These are phyloP conservation scores for Mormyrus hasselquistii DNA, from an alignment of 2,797 vertebrate species.

Conservation along the genomic window DNA sequence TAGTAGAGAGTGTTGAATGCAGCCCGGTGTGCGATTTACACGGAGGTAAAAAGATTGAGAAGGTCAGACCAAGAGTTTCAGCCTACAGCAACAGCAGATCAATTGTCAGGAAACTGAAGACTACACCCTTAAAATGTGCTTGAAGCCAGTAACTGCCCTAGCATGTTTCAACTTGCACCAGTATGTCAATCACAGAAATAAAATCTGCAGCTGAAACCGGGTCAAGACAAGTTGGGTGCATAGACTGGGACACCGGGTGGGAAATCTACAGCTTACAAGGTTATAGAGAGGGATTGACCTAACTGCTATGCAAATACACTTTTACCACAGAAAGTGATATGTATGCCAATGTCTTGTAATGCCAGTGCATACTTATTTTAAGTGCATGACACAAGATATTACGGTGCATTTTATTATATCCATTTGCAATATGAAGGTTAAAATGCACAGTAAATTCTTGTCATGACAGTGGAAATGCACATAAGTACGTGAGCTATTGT, in stretches of 20 bases:
- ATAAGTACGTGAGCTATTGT: background rate
- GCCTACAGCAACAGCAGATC: background rate
- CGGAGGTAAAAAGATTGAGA: background rate
- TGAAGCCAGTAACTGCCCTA: background rate
- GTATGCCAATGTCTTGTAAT: background rate
- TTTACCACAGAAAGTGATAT: background rate
- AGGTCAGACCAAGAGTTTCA: background rate
- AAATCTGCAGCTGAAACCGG: background rate
- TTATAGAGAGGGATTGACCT: background rate
- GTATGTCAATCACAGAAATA: background rate
- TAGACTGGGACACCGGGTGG: background rate
- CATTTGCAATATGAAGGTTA: background rate
- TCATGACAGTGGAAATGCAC: background rate
- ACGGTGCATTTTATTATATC: background rate
- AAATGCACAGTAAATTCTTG: background rate
- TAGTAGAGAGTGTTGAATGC: background rate
- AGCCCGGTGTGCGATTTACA: background rate
- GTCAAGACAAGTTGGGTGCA: background rate
- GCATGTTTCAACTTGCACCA: background rate
- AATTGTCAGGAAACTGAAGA: background rate
- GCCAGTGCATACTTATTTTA: background rate
- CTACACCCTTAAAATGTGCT: background rate
- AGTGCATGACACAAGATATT: background rate
- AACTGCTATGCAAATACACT: background rate
- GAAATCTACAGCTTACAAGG: background rate